Conservation (phyloP, 2,113 vertebrate genomes). For the Carollia perspicillata region DNA sequence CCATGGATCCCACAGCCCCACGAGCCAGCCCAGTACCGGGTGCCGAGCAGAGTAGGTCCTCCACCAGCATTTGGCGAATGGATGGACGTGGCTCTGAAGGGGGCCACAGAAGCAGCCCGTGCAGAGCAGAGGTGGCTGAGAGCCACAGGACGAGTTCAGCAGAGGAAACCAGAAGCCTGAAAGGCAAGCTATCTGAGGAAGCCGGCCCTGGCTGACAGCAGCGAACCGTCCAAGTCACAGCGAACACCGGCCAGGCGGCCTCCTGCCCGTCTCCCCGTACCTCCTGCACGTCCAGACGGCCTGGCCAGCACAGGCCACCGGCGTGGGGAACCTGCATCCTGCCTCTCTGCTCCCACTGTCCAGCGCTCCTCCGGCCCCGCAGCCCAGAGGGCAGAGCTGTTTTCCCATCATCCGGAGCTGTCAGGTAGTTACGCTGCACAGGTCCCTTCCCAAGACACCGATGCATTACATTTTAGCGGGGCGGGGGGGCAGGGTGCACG, state of each 20-base stretch:
- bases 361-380: background rate
- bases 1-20: background rate
- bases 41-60: fast-evolving
- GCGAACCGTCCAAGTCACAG: background rate
- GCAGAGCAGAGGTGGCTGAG: background rate
- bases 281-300: background rate
- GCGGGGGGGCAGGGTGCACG: background rate
- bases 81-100: background rate
- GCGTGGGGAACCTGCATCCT: background rate
- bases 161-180: background rate
- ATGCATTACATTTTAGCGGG: background rate
- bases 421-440: background rate
- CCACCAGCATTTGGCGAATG: background rate
- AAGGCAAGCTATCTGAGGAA: background rate
- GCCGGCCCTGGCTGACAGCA: background rate
- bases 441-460: background rate
- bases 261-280: background rate
- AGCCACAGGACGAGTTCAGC: background rate
- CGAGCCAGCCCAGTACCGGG: background rate
- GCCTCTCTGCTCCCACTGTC: background rate
- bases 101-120: background rate
- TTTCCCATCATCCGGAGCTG: background rate
- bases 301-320: no score
- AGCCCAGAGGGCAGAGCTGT: background rate
- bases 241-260: background rate